Base-by-base conservation (phyloP, 2,797 vertebrate genomes). In the Gallirallus australis region DNA sequence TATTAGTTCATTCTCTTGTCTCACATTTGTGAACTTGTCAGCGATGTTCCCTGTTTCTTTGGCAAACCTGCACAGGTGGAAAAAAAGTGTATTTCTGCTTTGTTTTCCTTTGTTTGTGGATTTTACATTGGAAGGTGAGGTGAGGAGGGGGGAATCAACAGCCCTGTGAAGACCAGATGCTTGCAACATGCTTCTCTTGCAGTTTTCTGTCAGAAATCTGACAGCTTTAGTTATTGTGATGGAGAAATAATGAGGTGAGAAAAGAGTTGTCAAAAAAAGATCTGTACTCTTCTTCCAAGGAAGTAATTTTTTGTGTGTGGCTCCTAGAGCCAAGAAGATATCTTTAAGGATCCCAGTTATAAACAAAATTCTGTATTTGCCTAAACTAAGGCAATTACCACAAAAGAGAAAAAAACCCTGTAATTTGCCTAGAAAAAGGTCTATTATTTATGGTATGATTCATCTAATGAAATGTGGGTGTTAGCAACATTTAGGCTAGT, bases 171-270 rank as follows among this genome's bases (percentile, higher is more conserved):
- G 89, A 92, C 87, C 85, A 94, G 79, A 73, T 93, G 89, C 91
- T 91, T 88, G 66, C 39, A 95, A 59, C 82, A 85, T 90, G 87
- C 60, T 88, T 96, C 25, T 53, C 82, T 86, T 96, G 92, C 87
- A 91, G 85, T 50, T 94, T 93, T 86, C 89, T 0, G 1, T 94
- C 77, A 90, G 93, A 82, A 94, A 86, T 76, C 63, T 94, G 89
- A 95, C 95, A 94, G 82, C 73, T 97, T 94, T 76, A 90, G 76
- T 90, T 94, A 91, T 60, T 93, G 94, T 96, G 94, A 88, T 89
- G 80, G 91, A 76, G 87, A 94, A 95, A 94, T 96, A 97, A 96
- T 60, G 70, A 96, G 70, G 85, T 91, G 96, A 93, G 94, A 94
- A 96, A 93, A 95, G 66, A 86, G 52, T 53, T 95, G 95, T 88